Evolutionary conservation across 2,888 invertebrate genomes (phyloP).

Genomic region (Tyria jacobaeae): DNA sequence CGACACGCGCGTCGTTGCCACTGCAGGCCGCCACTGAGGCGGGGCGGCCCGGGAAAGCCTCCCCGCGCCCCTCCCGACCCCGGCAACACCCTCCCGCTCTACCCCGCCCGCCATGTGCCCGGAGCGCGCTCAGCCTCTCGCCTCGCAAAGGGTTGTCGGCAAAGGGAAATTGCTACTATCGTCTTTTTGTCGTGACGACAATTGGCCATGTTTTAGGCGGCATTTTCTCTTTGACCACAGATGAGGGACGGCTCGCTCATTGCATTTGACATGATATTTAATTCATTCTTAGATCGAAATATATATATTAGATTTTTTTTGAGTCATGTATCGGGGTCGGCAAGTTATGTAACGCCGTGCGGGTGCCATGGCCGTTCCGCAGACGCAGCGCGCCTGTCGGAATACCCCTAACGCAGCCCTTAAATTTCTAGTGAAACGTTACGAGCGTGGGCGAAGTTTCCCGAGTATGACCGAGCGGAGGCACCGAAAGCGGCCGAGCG

Average conservation of each 20-base stretch:
- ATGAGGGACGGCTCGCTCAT: slow-evolving; percentile 32
- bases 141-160: slow-evolving; percentile 83
- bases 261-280: slow-evolving; percentile 38
- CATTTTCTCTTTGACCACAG: slow-evolving; percentile 60
- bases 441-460: slow-evolving; percentile 62
- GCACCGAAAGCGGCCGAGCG: slow-evolving; percentile 68
- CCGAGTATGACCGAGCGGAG: slow-evolving; percentile 69
- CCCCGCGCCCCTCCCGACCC: slow-evolving; percentile 65
- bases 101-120: slow-evolving; percentile 76
- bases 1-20: slow-evolving; percentile 85
- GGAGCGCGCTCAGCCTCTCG: slow-evolving; percentile 71
- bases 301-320: slow-evolving; percentile 44
- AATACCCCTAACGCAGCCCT: slow-evolving; percentile 81
- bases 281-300: slow-evolving; percentile 29
- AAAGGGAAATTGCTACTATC: slow-evolving; percentile 77
- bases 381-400: slow-evolving; percentile 72
- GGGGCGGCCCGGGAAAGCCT: slow-evolving; percentile 82
- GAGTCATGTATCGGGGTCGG: slow-evolving; percentile 54
- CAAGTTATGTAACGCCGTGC: slow-evolving; percentile 67
- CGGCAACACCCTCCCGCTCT: slow-evolving; percentile 54
- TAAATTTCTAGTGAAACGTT: slow-evolving; percentile 76
- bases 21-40: slow-evolving; percentile 86
- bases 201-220: slow-evolving; percentile 67
- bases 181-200: slow-evolving; percentile 73
- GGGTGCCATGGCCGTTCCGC: slow-evolving; percentile 61